Evolutionary conservation across 2,888 invertebrate genomes (phyloP).

Genomic region (Heliconius sara): DNA sequence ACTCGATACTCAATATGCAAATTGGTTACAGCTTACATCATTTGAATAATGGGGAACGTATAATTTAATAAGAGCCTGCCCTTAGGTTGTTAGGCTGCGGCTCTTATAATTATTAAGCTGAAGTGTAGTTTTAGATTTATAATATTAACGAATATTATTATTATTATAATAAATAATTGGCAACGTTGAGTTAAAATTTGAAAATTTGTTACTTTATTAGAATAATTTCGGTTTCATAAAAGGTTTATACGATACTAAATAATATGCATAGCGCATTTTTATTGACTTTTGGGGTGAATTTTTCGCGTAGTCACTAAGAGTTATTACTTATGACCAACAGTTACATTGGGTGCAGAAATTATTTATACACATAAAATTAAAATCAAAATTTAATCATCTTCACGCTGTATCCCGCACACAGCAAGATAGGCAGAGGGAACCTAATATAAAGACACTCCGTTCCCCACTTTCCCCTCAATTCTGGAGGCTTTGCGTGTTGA

Average conservation of each 20-base stretch:
- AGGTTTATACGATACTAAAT: not conserved
- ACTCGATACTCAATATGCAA: slow-evolving; percentile 26
- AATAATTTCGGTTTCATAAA: not conserved
- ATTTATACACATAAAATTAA: too few species aligned
- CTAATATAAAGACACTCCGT: too few species aligned
- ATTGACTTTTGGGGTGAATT: too few species aligned
- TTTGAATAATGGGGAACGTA: slow-evolving; percentile 9
- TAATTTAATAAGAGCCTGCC: slow-evolving; percentile 22
- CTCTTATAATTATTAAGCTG: slow-evolving; percentile 17
- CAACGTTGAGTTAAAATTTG: not conserved
- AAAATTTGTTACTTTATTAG: not conserved
- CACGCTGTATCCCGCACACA: too few species aligned
- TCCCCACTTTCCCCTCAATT: too few species aligned
- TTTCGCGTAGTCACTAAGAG: too few species aligned
- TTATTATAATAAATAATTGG: not conserved
- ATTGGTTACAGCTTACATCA: slow-evolving; percentile 18
- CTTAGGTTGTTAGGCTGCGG: slow-evolving; percentile 19
- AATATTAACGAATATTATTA: slow-evolving; percentile 2
- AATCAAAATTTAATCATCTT: too few species aligned
- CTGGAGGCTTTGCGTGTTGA: too few species aligned
- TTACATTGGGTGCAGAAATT: too few species aligned
- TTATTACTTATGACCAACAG: too few species aligned
- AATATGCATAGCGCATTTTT: too few species aligned
- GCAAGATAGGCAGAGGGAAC: too few species aligned
- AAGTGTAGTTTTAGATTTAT: not conserved